These are phyloP conservation scores for Trididemnum nubilum DNA, from an alignment of 23 tunicate species.

Conservation along the genomic window DNA sequence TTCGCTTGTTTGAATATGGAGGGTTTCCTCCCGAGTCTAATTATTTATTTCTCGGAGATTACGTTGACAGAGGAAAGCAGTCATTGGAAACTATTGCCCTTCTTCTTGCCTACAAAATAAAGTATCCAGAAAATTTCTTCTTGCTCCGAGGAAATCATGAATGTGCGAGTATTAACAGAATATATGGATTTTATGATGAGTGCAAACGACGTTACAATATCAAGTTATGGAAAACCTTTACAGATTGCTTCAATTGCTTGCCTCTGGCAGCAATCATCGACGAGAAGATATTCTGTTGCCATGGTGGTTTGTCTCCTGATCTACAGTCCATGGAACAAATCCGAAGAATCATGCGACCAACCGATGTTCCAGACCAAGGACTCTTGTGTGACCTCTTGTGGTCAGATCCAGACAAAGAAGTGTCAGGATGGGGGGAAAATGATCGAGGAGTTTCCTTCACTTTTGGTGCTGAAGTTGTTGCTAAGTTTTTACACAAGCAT, in stretches of 20 bases:
- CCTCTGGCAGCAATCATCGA: conserved; percentile 98
- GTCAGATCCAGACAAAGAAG: conserved; percentile 99
- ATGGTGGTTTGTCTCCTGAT: conserved; percentile 99
- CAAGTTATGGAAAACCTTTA: conserved; percentile 97
- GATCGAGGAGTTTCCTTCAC: conserved; percentile 99
- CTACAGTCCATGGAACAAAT: conserved; percentile 99
- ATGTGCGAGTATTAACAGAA: conserved; percentile 98
- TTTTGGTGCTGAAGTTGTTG: conserved; percentile 99
- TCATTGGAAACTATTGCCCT: conserved; percentile 97
- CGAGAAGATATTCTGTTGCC: conserved; percentile 98
- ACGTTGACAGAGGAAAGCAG: conserved; percentile 99
- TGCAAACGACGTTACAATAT: conserved; percentile 98
- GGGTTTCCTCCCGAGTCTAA: conserved; percentile 99
- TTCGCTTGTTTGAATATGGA: conserved; percentile 96
- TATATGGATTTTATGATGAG: conserved; percentile 99
- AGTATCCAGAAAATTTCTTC: conserved; percentile 99
- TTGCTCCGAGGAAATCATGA: conserved; percentile 97
- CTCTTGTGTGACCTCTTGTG: conserved; percentile 96
- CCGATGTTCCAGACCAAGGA: conserved; percentile 99
- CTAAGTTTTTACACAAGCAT: conserved; percentile 97
- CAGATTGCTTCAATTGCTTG: conserved; percentile 96
- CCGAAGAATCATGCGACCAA: conserved; percentile 99
- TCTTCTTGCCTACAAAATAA: conserved; percentile 97
- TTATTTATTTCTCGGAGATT: conserved; percentile 96
- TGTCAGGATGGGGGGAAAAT: conserved; percentile 98